These are phyloP conservation scores for Biston stratarius DNA, from an alignment of 2,888 invertebrate genomes.

Conservation along the genomic window DNA sequence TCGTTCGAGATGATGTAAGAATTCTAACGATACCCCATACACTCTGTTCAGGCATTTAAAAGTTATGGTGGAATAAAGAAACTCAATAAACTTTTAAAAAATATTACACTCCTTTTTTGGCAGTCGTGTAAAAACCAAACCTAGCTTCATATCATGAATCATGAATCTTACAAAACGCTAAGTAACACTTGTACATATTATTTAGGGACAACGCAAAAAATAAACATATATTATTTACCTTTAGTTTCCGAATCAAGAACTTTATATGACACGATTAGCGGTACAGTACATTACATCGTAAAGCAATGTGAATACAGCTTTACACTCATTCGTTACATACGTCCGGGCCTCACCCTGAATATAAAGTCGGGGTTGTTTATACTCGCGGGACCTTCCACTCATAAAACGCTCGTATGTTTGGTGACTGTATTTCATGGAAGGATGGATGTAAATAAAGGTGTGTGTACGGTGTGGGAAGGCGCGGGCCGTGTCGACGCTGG, in stretches of 20 bases:
- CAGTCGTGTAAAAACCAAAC: too few relatives aligned
- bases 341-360: slow-evolving; percentile 56
- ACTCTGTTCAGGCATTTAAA: too few relatives aligned
- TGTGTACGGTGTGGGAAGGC: slow-evolving; percentile 58
- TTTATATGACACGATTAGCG: background rate
- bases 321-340: slow-evolving; percentile 33
- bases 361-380: slow-evolving; percentile 62
- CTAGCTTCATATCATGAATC: too few relatives aligned
- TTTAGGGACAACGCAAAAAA: too few relatives aligned
- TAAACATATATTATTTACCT: too few relatives aligned
- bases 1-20: too few relatives aligned
- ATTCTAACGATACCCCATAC: too few relatives aligned
- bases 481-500: slow-evolving; percentile 45
- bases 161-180: too few relatives aligned
- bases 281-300: background rate
- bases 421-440: slow-evolving; percentile 69
- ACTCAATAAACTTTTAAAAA: too few relatives aligned
- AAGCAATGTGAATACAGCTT: slow-evolving; percentile 26
- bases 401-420: slow-evolving; percentile 63
- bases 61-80: too few relatives aligned
- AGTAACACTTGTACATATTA: too few relatives aligned
- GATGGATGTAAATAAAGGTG: slow-evolving; percentile 81
- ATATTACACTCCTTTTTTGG: too few relatives aligned
- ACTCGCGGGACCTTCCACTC: slow-evolving; percentile 65
- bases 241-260: background rate